Evolutionary conservation across 2,113 vertebrate genomes (phyloP), one percentile per base, ranked within the genome.

Genomic region (Nycticebus coucang): DNA sequence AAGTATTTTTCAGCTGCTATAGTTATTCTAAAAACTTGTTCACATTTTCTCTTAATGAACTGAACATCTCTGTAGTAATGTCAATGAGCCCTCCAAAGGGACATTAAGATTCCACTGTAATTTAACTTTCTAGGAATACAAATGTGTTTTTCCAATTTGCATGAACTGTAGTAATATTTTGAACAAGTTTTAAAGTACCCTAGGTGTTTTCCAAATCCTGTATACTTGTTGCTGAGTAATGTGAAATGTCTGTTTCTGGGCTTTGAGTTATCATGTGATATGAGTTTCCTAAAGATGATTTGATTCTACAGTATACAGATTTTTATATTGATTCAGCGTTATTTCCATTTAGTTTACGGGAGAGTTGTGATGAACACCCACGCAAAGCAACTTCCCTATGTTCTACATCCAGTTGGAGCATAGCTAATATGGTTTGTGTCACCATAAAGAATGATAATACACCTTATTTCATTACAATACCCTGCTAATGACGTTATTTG

Each of bases 401-500:
- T 98, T 98, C 97, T 98, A 97, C 97, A 98, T 98, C 98, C 98
- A 98, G 98, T 98, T 98, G 98, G 98, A 99, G 98, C 98, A 98
- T 98, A 98, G 98, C 98, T 99, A 98, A 98, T 98, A 98, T 98
- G 98, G 98, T 99, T 98, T 98, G 98, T 98, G 98, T 98, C 98
- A 98, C 98, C 98, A 98, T 98, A 99, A 98, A 99, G 98, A 98
- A 98, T 99, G 99, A 98, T 98, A 98, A 98, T 98, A 98, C 98
- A 98, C 98, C 98, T 98, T 98, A 99, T 98, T 99, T 99, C 98
- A 99, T 99, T 99, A 99, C 98, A 98, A 99, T 99, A 98, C 97
- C 98, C 98, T 98, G 99, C 99, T 99, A 99, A 99, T 99, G 98
- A 99, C 98, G 98, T 98, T 99, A 99, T 99, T 99, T 99, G 99